These are phyloP conservation scores for Alligator sinensis DNA, from an alignment of 2,113 vertebrate genomes.

Conservation along the genomic window DNA sequence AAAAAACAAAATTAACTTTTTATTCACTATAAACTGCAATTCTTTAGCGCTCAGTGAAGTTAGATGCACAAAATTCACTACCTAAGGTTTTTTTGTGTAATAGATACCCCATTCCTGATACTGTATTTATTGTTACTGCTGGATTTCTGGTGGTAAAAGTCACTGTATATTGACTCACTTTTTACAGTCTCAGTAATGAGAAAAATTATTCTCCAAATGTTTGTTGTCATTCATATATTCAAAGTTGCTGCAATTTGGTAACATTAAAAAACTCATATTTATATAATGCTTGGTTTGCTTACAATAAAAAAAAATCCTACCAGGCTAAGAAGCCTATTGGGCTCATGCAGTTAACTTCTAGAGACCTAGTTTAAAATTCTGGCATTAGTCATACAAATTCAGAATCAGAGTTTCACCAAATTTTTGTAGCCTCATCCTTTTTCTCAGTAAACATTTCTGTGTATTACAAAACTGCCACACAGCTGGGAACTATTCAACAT, in stretches of 20 bases:
- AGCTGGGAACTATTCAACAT: not conserved
- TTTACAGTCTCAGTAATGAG: not conserved
- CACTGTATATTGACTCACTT: not conserved
- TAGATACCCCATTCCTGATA: not conserved
- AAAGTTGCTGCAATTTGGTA: not conserved
- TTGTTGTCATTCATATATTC: not conserved
- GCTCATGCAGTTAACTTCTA: not conserved
- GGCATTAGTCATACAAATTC: not conserved
- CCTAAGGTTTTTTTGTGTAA: not conserved
- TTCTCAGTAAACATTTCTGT: not conserved
- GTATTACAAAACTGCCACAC: not conserved
- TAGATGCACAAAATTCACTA: not conserved
- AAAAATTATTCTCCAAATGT: not conserved
- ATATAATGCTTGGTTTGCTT: not conserved
- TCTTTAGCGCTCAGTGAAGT: not conserved
- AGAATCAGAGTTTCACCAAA: not conserved
- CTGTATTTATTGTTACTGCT: rapidly evolving
- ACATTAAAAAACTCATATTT: not conserved
- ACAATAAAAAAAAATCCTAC: not conserved
- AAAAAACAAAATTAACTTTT: not conserved
- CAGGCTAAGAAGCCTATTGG: not conserved
- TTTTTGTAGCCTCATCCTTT: not conserved
- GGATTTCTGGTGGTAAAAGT: not conserved
- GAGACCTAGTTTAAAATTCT: not conserved
- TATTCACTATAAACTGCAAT: not conserved